Evolutionary conservation across 2,888 invertebrate species (phyloP).

Genomic region (Lycia hirtaria): DNA sequence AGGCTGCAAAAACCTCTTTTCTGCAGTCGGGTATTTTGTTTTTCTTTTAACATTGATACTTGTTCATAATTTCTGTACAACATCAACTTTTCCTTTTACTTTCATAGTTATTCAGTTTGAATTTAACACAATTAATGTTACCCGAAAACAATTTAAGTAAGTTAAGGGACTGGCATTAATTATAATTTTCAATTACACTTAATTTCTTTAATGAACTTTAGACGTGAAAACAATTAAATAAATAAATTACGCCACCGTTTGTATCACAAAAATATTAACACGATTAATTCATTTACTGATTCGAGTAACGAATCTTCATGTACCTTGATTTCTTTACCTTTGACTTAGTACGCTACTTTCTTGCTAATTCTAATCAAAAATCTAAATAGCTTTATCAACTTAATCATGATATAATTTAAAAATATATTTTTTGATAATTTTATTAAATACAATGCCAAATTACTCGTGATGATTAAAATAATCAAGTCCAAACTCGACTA

Average conservation of each 20-base stretch:
- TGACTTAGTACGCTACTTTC: neutral
- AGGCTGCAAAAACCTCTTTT: too few relatives aligned
- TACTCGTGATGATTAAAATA: too few relatives aligned
- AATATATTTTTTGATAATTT: too few relatives aligned
- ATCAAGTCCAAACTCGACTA: too few relatives aligned
- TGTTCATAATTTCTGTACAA: neutral
- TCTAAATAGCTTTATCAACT: neutral
- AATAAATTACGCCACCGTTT: neutral
- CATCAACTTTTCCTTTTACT: neutral
- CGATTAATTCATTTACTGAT: too few relatives aligned
- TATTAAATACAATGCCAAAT: too few relatives aligned
- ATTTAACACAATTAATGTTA: slow-evolving; percentile 15
- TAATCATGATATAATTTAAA: too few relatives aligned
- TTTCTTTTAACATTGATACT: too few relatives aligned
- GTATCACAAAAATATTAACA: too few relatives aligned
- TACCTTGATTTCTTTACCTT: too few relatives aligned
- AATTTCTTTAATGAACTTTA: slow-evolving; percentile 15
- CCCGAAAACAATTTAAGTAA: slow-evolving; percentile 19
- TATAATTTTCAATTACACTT: slow-evolving; percentile 21
- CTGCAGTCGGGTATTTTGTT: too few relatives aligned
- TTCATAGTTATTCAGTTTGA: slow-evolving; percentile 6
- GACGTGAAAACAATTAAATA: slow-evolving; percentile 4
- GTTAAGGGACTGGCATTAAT: slow-evolving; percentile 16
- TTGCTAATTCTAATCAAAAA: neutral
- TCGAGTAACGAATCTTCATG: too few relatives aligned